Percentiles rank a stretch among this genome's conserved stretches.
Evolutionary conservation across 2,888 invertebrate genomes (phyloP).

Genomic region (Glaucopsyche alexis): DNA sequence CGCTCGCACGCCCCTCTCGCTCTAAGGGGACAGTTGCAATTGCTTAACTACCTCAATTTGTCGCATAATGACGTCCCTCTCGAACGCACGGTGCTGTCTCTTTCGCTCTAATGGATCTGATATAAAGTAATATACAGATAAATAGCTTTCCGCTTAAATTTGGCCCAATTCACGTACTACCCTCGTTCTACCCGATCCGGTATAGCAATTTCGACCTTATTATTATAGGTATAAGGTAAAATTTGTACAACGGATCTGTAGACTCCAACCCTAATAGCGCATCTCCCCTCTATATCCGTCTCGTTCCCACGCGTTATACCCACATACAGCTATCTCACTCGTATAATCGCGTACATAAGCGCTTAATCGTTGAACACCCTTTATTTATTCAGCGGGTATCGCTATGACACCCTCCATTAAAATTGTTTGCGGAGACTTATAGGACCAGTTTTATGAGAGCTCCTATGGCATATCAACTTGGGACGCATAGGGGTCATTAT

Average conservation of each 20-base stretch:
- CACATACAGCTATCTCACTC: constrained; percentile 46
- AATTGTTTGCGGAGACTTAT: constrained; percentile 71
- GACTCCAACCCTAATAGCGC: constrained; percentile 59
- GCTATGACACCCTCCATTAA: constrained; percentile 62
- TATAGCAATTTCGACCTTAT: neutral
- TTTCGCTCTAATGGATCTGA: constrained; percentile 70
- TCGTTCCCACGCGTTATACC: constrained; percentile 45
- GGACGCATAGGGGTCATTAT: neutral
- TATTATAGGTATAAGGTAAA: neutral
- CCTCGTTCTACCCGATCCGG: constrained; percentile 38
- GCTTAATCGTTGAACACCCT: constrained; percentile 71
- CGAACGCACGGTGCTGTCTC: constrained; percentile 49
- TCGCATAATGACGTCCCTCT: constrained; percentile 45
- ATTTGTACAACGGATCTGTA: neutral
- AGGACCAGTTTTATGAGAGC: constrained; percentile 52
- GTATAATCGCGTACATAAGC: constrained; percentile 76
- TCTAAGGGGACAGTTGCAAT: constrained; percentile 33
- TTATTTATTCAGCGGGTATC: constrained; percentile 72
- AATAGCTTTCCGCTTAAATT: constrained; percentile 77
- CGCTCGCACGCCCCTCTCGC: constrained; percentile 50
- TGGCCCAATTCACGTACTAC: constrained; percentile 72
- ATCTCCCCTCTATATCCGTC: constrained; percentile 60
- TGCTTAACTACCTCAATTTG: constrained; percentile 58
- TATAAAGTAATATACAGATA: constrained; percentile 79
- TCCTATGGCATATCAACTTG: constrained; percentile 32